Conservation (phyloP, 2,797 vertebrate species). For the Podarcis lilfordi region DNA sequence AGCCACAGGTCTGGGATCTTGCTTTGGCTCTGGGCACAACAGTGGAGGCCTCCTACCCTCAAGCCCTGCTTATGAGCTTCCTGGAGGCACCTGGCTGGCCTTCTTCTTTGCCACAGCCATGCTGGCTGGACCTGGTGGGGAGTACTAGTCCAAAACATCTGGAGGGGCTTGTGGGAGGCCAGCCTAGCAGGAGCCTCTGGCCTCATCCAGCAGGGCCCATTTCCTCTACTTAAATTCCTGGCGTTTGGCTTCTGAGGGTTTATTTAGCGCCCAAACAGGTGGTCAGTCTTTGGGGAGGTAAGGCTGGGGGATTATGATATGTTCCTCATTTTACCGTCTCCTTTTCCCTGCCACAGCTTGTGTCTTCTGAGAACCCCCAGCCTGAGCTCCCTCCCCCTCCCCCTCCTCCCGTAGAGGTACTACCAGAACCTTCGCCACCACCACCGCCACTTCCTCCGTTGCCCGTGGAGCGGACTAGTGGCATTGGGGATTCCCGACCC, state of each 20-base stretch:
- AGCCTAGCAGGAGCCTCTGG: background rate
- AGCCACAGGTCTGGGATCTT: too few relatives aligned
- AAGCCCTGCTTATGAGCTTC: too few relatives aligned
- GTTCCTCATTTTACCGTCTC: background rate
- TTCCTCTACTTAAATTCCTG: background rate
- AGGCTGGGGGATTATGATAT: accelerated
- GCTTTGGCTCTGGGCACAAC: background rate
- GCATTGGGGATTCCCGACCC: constrained; percentile 91
- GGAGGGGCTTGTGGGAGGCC: too few relatives aligned
- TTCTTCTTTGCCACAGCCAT: too few relatives aligned
- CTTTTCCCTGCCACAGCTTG: constrained; percentile 76
- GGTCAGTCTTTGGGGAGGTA: too few relatives aligned
- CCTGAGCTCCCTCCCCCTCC: constrained; percentile 66
- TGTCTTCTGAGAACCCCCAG: constrained; percentile 85
- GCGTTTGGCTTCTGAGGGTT: background rate
- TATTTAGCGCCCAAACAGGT: background rate
- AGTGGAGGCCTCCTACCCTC: too few relatives aligned
- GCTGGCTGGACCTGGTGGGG: too few relatives aligned
- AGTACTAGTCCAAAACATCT: too few relatives aligned
- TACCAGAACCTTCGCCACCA: constrained; percentile 83
- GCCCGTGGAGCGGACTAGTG: constrained; percentile 88
- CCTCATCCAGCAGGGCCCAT: background rate
- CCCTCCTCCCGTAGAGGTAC: constrained; percentile 75
- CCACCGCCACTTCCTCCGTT: constrained; percentile 87
- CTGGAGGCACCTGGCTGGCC: too few relatives aligned